These are phyloP conservation scores for Masnerella sp. DNA, from an alignment of 2,888 invertebrate species.

Conservation along the genomic window DNA sequence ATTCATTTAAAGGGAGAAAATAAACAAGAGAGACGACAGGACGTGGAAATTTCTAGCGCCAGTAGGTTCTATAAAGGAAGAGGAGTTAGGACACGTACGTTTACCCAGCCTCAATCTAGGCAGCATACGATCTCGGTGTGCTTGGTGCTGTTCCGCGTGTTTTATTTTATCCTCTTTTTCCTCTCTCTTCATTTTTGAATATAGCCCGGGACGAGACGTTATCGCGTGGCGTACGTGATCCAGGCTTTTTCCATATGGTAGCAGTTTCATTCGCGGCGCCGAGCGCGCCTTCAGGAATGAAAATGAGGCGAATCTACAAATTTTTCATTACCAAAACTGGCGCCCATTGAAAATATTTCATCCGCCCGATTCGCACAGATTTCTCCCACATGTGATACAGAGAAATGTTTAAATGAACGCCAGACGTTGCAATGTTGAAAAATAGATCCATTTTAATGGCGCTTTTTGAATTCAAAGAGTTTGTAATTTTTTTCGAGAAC, in stretches of 20 bases:
- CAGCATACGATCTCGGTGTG: constrained; percentile 69
- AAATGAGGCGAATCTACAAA: constrained; percentile 25
- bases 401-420: too few species aligned
- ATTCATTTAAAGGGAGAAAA: constrained; percentile 67
- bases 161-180: constrained; percentile 48
- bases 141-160: constrained; percentile 49
- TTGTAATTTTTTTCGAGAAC: too few species aligned
- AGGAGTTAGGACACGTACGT: constrained; percentile 66
- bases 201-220: constrained; percentile 66
- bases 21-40: constrained; percentile 32
- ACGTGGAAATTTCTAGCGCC: constrained; percentile 39
- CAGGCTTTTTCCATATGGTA: constrained; percentile 63
- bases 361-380: not conserved
- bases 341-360: constrained; percentile 22
- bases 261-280: constrained; percentile 43
- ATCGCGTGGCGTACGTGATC: constrained; percentile 72
- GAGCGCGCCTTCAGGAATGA: constrained; percentile 19
- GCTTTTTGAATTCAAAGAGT: too few species aligned
- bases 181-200: constrained; percentile 65
- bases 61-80: constrained; percentile 53
- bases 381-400: too few species aligned
- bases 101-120: constrained; percentile 73
- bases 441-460: too few species aligned
- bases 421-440: too few species aligned
- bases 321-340: constrained; percentile 23